Percentiles rank a stretch among this genome's conserved stretches.
Evolutionary conservation across 1,140 invertebrate species (phyloP).

Genomic region (Papilio dardanus): DNA sequence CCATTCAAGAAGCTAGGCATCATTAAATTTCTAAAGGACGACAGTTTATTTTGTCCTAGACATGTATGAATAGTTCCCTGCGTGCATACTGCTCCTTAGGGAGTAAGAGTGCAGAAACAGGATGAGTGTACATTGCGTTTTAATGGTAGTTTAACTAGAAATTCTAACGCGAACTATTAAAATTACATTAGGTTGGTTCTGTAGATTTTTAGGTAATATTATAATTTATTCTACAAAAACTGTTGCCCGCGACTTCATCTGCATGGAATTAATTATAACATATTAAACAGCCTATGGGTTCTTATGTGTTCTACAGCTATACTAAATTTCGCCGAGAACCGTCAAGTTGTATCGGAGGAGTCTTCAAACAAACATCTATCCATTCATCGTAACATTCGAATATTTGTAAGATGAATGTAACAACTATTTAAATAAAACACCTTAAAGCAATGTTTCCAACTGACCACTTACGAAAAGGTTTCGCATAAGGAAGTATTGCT

Average conservation of each 20-base stretch:
- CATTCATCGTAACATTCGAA: too few relatives aligned
- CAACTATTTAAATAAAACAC: neutral
- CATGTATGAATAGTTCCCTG: neutral
- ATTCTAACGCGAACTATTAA: neutral
- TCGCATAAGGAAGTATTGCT: neutral
- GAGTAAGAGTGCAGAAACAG: neutral
- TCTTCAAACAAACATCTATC: too few relatives aligned
- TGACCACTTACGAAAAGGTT: neutral
- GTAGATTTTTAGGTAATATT: neutral
- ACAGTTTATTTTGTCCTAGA: neutral
- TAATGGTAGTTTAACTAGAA: slow-evolving; percentile 15
- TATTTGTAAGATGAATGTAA: too few relatives aligned
- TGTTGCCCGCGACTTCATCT: too few relatives aligned
- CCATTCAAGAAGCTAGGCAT: slow-evolving; percentile 7
- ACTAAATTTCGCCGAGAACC: too few relatives aligned
- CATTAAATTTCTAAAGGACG: slow-evolving; percentile 30
- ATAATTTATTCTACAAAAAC: too few relatives aligned
- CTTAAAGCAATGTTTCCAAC: neutral
- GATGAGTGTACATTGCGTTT: slow-evolving; percentile 1
- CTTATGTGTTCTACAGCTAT: too few relatives aligned
- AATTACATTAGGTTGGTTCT: neutral
- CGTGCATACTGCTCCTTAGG: neutral
- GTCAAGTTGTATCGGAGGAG: too few relatives aligned
- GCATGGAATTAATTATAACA: too few relatives aligned
- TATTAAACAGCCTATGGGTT: too few relatives aligned